Base-by-base conservation (phyloP, 2,888 invertebrate genomes). In the Megaustenia siamemsis region DNA sequence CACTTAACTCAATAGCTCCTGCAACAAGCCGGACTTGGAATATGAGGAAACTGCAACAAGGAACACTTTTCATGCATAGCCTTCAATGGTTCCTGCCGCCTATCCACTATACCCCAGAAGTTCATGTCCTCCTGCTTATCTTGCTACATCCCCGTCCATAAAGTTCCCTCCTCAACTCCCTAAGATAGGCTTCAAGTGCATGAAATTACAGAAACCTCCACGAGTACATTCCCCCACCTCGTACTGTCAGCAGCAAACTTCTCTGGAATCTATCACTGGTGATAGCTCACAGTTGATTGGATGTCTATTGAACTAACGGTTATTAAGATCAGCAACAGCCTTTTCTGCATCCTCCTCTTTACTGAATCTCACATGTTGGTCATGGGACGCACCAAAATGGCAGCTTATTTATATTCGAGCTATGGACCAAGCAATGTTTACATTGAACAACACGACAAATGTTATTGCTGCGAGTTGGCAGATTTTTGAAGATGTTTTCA, bases 171-270 rank as follows among this genome's bases (percentile, higher is more conserved):
- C 98, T 95, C 84, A 99, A 94, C 93, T 99, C 98, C 87, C 98
- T 95, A 0, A 99, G 91, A 99, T 99, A 24, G 99, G 99, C 93
- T 99, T 99, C 94, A 99, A 95, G 94, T 99, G 99, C 99, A 99
- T 99, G 95, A 99, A 99, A 95, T 99, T 99, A 94, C 99, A 99
- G 95, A 99, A 99, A 60, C 99, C 99, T 91, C 98, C 98, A 83
- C 99, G 96, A 0, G 98, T 98, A 94, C 99, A 99, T 95, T 99
- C 99, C 96, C 98, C 99, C 98, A 99, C 98, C 95, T 99, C 99
- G 94, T 99, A 99, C 94, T 99, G 99, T 63, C 99, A 96, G 94
- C 99, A 99, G 93, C 99, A 99, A 0, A 99, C 99, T 95, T 99
- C 99, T 91, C 99, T 96, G 94, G 99, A 99, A 95, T 99, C 99